These are phyloP conservation scores for Babyrousa celebensis DNA, from an alignment of 2,797 vertebrate genomes.

Conservation along the genomic window DNA sequence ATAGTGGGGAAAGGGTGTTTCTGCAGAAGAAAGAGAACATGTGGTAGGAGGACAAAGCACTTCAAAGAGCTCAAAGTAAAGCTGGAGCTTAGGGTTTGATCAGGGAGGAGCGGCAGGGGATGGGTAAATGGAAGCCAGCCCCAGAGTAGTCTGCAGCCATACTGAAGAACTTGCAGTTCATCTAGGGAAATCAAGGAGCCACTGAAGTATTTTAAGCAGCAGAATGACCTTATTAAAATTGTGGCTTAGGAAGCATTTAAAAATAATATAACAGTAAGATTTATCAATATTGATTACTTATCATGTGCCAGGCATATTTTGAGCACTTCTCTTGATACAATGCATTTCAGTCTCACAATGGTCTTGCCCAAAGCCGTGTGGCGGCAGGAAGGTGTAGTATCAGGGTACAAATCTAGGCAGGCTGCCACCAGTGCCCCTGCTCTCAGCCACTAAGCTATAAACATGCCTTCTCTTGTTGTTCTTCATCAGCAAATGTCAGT, in stretches of 20 bases:
- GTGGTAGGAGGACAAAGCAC: neutral
- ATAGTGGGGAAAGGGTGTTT: neutral
- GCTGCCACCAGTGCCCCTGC: neutral
- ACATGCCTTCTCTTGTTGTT: neutral
- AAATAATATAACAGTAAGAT: neutral
- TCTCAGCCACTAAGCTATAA: neutral
- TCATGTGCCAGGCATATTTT: neutral
- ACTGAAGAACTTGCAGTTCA: neutral
- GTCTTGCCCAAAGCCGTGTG: neutral
- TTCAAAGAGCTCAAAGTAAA: neutral
- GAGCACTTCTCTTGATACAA: neutral
- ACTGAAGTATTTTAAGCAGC: neutral
- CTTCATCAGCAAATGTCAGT: neutral
- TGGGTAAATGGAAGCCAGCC: neutral
- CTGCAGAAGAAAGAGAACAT: neutral
- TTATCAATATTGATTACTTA: slow-evolving; percentile 17
- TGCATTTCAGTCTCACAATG: neutral
- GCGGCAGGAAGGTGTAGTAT: neutral
- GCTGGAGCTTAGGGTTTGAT: neutral
- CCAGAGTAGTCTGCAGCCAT: neutral
- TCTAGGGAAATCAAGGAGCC: neutral
- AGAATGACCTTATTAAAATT: neutral
- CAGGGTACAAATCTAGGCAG: neutral
- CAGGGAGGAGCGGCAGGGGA: neutral
- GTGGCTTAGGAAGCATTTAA: neutral